phyloP scores from a whole-genome alignment of 2,888 invertebrate species.

The Phyllotreta cruciferae region DNA sequence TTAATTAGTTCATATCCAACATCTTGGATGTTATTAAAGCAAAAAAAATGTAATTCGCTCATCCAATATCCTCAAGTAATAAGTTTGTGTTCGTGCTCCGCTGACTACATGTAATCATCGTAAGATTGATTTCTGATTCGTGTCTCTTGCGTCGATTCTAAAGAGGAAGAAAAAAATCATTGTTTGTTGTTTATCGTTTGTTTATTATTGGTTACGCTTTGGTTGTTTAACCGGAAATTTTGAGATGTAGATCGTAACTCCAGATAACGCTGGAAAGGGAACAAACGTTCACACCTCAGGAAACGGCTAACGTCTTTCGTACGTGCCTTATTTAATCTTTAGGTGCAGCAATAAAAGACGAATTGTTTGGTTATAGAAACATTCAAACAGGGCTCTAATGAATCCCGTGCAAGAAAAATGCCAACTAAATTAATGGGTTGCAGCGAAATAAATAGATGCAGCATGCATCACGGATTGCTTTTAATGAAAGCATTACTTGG shows the following conservation, averaged over 20 bases:
- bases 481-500: too few species aligned
- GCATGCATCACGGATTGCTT: too few species aligned
- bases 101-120: slow-evolving; percentile 18
- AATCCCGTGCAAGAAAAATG: too few species aligned
- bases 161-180: slow-evolving; percentile 5
- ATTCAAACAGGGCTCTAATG: not conserved
- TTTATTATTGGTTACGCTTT: slow-evolving; percentile 21
- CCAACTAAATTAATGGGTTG: too few species aligned
- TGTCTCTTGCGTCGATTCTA: not conserved
- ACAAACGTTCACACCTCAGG: slow-evolving; percentile 13
- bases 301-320: slow-evolving; percentile 5
- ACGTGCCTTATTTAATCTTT: not conserved
- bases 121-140: not conserved
- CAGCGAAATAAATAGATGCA: too few species aligned
- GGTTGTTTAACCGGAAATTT: slow-evolving; percentile 25
- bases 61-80: slow-evolving; percentile 18
- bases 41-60: slow-evolving; percentile 21
- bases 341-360: slow-evolving; percentile 4
- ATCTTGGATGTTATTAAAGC: not conserved
- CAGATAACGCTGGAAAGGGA: slow-evolving; percentile 16
- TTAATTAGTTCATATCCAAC: not conserved
- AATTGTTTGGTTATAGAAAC: not conserved
- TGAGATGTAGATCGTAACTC: slow-evolving; percentile 10
- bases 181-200: slow-evolving; percentile 15
- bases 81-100: slow-evolving; percentile 22